Percentiles rank a stretch among this genome's conserved stretches.
These are phyloP conservation scores for Aproaerema taeniolella DNA, from an alignment of 2,888 invertebrate genomes.

Conservation along the genomic window DNA sequence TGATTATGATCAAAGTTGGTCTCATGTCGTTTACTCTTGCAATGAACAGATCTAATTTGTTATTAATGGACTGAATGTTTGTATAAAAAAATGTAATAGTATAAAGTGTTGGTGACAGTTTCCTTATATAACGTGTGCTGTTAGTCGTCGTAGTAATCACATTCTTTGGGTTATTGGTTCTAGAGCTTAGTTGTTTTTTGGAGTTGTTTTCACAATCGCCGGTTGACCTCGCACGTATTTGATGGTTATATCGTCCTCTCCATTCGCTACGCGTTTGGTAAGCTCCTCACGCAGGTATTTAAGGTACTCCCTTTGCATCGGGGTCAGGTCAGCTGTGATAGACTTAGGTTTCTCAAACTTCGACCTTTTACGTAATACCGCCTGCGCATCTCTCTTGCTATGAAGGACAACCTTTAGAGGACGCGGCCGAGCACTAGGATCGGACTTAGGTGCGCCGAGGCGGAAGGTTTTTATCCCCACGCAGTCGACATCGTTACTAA, in stretches of 20 bases:
- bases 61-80: neutral
- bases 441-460: constrained; percentile 1
- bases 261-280: neutral
- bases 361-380: neutral
- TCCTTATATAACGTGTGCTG: neutral
- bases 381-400: constrained; percentile 1
- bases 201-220: neutral
- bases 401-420: constrained; percentile 1
- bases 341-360: neutral
- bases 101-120: too few species aligned
- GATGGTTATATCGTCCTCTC: neutral
- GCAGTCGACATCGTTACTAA: neutral
- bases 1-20: neutral
- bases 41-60: neutral
- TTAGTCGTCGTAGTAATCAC: neutral
- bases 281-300: neutral
- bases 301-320: neutral
- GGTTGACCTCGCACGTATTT: neutral
- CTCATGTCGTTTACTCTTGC: neutral
- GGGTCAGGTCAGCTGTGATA: constrained; percentile 1
- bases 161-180: neutral
- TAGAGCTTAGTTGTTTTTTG: too few species aligned
- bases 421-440: neutral
- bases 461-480: constrained; percentile 1
- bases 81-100: neutral